Conservation (phyloP, 2,888 invertebrate species). For the Drosophila recens region DNA sequence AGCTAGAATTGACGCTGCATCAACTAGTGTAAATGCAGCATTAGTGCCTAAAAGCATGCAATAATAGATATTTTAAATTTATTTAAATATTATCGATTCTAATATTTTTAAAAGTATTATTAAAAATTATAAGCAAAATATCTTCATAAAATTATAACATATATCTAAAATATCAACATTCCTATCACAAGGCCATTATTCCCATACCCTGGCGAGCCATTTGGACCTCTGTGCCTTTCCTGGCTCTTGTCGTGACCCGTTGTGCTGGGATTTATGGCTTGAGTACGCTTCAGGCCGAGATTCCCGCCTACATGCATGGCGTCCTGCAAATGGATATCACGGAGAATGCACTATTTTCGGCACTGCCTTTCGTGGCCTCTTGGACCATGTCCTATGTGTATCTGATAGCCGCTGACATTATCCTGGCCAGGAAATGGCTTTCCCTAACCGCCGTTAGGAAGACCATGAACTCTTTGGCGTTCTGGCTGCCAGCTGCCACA, state of each 20-base stretch:
- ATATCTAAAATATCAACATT: too few relatives aligned
- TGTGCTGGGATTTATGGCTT: constrained; percentile 89
- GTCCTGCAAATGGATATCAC: constrained; percentile 88
- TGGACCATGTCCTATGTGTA: constrained; percentile 86
- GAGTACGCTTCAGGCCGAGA: constrained; percentile 89
- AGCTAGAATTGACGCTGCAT: too few relatives aligned
- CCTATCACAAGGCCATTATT: constrained; percentile 68
- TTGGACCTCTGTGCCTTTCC: constrained; percentile 88
- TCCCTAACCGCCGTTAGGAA: constrained; percentile 79
- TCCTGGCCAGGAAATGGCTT: constrained; percentile 83
- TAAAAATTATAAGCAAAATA: too few relatives aligned
- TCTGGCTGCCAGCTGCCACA: constrained; percentile 86
- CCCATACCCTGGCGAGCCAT: constrained; percentile 88
- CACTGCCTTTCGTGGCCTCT: constrained; percentile 86
- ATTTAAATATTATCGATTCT: too few relatives aligned
- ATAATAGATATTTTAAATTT: too few relatives aligned
- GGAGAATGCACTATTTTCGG: constrained; percentile 86
- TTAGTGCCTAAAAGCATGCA: too few relatives aligned
- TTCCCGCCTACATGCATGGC: constrained; percentile 89
- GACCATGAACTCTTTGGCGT: constrained; percentile 76
- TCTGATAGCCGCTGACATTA: constrained; percentile 85
- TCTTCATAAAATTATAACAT: too few relatives aligned
- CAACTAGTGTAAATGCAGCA: too few relatives aligned
- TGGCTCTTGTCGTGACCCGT: constrained; percentile 86
- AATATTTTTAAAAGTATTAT: too few relatives aligned